These are phyloP conservation scores for Barnardius zonarius DNA, from an alignment of 2,113 vertebrate genomes.

Conservation along the genomic window DNA sequence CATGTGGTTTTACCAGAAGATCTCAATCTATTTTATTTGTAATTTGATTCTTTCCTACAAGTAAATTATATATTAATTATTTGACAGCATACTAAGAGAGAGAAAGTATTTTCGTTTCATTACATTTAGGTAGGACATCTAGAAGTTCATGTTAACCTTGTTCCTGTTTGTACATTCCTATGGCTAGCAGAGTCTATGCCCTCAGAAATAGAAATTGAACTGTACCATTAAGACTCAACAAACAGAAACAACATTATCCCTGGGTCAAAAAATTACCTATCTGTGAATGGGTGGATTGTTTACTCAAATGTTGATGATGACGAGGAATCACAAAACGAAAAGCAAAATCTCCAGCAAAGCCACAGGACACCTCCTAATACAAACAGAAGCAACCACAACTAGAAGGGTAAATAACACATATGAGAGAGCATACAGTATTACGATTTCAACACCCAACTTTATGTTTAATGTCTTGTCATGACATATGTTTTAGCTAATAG, in stretches of 20 bases:
- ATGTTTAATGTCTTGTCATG: background rate
- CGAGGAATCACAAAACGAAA: background rate
- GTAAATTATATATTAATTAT: background rate
- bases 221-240: background rate
- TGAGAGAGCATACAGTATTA: background rate
- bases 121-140: background rate
- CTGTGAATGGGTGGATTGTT: background rate
- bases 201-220: background rate
- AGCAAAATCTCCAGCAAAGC: background rate
- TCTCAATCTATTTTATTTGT: background rate
- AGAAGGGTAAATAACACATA: background rate
- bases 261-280: background rate
- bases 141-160: background rate
- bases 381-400: slow-evolving; percentile 1
- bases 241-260: background rate
- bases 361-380: background rate
- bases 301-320: background rate
- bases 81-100: background rate
- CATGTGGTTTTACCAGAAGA: background rate
- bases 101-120: background rate
- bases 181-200: background rate
- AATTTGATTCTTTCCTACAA: background rate
- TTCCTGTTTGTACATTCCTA: background rate
- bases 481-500: background rate
- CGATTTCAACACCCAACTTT: background rate